Evolutionary conservation across 2,888 invertebrate genomes (phyloP), one percentile per base, ranked within the genome.

Genomic region (Arenicola marina): DNA sequence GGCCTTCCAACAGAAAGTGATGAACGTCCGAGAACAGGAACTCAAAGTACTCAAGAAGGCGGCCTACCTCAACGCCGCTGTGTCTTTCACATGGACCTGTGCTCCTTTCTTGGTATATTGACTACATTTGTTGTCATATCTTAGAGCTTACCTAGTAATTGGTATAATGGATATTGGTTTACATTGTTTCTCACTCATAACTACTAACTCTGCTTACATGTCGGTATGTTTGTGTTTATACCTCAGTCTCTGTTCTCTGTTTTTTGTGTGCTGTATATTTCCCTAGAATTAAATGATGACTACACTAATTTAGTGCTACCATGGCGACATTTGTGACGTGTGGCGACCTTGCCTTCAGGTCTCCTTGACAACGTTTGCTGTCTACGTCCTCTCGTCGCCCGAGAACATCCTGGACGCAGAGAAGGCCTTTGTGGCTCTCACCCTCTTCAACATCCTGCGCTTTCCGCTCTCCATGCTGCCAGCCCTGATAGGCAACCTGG

Each of bases 41-140:
- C 90, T 96, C 80, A 87, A 89, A 24, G 91, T 95, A 21, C 87
- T 97, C 66, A 92, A 91, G 82, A 89, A 91, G 73, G 89, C 93
- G 0, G 95, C 96, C 0, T 93, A 95, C 84, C 74, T 83, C 4
- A 81, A 81, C 67, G 80, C 83, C 28, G 90, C 91, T 38, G 92
- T 92, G 21, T 92, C 93, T 56, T 94, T 96, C 82, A 89, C 94
- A 73, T 97, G 95, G 94, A 92, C 92, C 1, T 93, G 93, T 80
- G 93, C 95, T 0, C 96, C 96, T 4, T 95, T 95, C 85, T 86
- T 96, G 89, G 95, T 95, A 66, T n/a, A n/a, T n/a, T n/a, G n/a
- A n/a, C n/a, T n/a, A n/a, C n/a, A n/a, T n/a, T n/a, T n/a, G n/a
- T n/a, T n/a, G n/a, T n/a, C n/a, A n/a, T n/a, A n/a, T n/a, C n/a